Conservation (phyloP, 2,888 invertebrate genomes). For the Camptogramma bilineatum region DNA sequence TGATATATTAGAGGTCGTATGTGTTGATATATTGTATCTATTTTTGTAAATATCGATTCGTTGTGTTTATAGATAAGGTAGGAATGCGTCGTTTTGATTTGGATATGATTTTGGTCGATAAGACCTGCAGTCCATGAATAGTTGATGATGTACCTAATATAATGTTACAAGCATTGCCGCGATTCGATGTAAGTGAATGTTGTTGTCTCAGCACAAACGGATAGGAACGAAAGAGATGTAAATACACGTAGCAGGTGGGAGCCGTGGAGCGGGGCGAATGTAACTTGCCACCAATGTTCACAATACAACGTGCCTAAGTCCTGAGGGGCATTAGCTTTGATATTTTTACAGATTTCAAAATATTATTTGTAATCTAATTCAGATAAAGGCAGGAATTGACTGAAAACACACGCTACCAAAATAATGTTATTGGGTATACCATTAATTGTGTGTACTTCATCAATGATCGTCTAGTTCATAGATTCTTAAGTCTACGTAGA, state of each 20-base stretch:
- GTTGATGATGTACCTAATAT: slow-evolving; percentile 47
- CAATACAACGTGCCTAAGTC: slow-evolving; percentile 79
- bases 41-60: slow-evolving; percentile 67
- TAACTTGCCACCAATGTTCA: slow-evolving; percentile 56
- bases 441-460: slow-evolving; percentile 20
- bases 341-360: slow-evolving; percentile 44
- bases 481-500: slow-evolving; percentile 38
- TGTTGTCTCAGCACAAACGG: slow-evolving; percentile 54
- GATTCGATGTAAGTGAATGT: slow-evolving; percentile 50
- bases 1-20: slow-evolving; percentile 50
- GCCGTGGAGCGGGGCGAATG: slow-evolving; percentile 70
- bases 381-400: slow-evolving; percentile 36
- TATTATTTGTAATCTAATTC: slow-evolving; percentile 32
- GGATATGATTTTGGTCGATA: slow-evolving; percentile 46
- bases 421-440: slow-evolving; percentile 9
- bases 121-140: slow-evolving; percentile 53
- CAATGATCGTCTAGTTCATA: slow-evolving; percentile 23
- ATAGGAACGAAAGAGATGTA: slow-evolving; percentile 62
- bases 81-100: slow-evolving; percentile 45
- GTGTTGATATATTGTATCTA: slow-evolving; percentile 45
- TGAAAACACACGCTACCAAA: slow-evolving; percentile 23
- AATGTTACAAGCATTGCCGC: slow-evolving; percentile 44
- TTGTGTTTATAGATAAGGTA: slow-evolving; percentile 49
- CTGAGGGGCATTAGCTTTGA: slow-evolving; percentile 65
- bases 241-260: slow-evolving; percentile 61